Percentiles rank a stretch among this genome's conserved stretches.
Evolutionary conservation across 2,888 invertebrate species (phyloP).

Genomic region (Sphinx pinastri): DNA sequence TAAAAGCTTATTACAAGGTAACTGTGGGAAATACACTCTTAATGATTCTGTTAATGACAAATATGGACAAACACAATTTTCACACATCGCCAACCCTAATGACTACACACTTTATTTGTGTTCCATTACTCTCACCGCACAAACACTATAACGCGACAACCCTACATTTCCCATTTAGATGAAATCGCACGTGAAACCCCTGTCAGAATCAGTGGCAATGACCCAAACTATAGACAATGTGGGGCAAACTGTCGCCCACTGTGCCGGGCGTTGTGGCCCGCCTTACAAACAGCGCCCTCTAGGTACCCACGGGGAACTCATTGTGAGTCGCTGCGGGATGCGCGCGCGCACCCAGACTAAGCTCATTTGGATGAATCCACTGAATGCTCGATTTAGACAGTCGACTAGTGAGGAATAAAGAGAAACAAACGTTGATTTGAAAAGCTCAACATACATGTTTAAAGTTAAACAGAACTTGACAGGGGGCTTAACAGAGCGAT

Average conservation of each 20-base stretch:
- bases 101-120: constrained; percentile 15
- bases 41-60: background rate
- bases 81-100: constrained; percentile 14
- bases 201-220: constrained; percentile 5
- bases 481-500: background rate
- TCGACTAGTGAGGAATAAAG: constrained; percentile 14
- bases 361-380: constrained; percentile 39
- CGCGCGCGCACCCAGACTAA: constrained; percentile 39
- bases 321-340: constrained; percentile 38
- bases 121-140: constrained; percentile 27
- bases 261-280: constrained; percentile 39
- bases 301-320: constrained; percentile 28
- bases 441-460: background rate
- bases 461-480: background rate
- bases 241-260: constrained; percentile 31
- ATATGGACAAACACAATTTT: background rate
- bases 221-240: constrained; percentile 14
- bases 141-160: constrained; percentile 26
- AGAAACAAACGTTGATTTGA: constrained; percentile 10
- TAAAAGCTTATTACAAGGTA: too few relatives aligned
- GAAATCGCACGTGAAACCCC: constrained; percentile 32
- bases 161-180: constrained; percentile 30
- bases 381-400: constrained; percentile 14
- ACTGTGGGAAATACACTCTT: too few relatives aligned
- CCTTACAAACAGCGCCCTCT: constrained; percentile 48